Base-by-base conservation (phyloP, 2,797 vertebrate species). In the Helicolenus hilgendorfi region DNA sequence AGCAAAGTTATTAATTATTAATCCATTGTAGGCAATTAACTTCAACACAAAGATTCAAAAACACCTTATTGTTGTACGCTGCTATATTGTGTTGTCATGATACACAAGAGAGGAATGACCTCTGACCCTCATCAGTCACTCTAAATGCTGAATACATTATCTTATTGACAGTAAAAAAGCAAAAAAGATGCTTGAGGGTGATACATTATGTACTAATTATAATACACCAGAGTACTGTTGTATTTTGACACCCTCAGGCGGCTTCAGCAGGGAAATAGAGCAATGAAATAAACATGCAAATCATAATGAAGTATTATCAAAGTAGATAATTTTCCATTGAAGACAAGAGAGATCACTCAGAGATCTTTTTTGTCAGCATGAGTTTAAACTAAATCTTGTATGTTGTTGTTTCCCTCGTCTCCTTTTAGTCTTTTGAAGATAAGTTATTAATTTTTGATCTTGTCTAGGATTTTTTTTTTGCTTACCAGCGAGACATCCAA, bases 361-460 rank as follows among this genome's bases (percentile, higher is more conserved):
- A 41, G 38, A 41, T 41, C 14, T 22, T 33, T 14, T 64, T 26
- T 53, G n/a, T 38, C 75, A 22, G 49, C 9, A 24, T 4, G n/a
- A 77, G 18, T 56, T 56, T 22, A 4, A 31, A 60, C 14, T 59
- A 11, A 18, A 2, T 26, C 14, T 41, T n/a, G 45, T 38, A 4
- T 69, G 26, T 9, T 14, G 29, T n/a, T 38, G 63, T 33, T 58
- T 81, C 55, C 14, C 18, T 74, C 38, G 8, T 62, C 31, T 58
- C 31, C 53, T 58, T 36, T 56, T 56, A 55, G 29, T 36, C 8
- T 36, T 13, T 31, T 74, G 36, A 31, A 81, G 63, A 70, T 53
- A 70, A 70, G 7, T 15, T 59, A 74, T 83, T 67, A 1, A 82
- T 83, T 75, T 85, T 36, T 56, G 41, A 77, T 71, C 75, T 64